phyloP scores from a whole-genome alignment of 2,797 vertebrate species.

The Sebastes wilsoni region DNA sequence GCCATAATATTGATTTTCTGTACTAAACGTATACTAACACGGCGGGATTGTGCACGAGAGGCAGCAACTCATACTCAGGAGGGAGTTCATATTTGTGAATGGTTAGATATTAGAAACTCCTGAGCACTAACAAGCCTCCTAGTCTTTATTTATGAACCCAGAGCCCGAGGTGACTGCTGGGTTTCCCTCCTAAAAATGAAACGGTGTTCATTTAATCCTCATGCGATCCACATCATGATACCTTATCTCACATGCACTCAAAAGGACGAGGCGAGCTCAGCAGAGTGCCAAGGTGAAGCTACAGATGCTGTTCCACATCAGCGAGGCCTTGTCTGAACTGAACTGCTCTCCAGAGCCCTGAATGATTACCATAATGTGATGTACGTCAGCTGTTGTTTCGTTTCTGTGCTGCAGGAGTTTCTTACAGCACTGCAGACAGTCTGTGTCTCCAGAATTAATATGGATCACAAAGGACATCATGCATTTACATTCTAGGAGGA shows the following conservation, averaged over 20 bases:
- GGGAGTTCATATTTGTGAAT: not conserved
- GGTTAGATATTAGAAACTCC: conserved; percentile 16
- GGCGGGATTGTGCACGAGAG: not conserved
- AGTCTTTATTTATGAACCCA: not conserved
- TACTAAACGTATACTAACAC: not conserved
- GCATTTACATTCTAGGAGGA: not conserved
- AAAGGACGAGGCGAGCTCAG: conserved; percentile 52
- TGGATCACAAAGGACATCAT: not conserved
- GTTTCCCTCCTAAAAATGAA: conserved; percentile 3
- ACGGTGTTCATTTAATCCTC: conserved; percentile 28
- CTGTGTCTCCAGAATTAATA: not conserved
- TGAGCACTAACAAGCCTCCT: not conserved
- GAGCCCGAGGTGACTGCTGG: not conserved
- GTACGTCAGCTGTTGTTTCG: conserved; percentile 19
- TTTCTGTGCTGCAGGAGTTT: not conserved
- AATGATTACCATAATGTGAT: conserved; percentile 4
- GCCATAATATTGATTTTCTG: conserved; percentile 8
- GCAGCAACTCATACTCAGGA: conserved; percentile 15
- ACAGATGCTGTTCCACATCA: conserved; percentile 39
- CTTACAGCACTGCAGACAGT: not conserved
- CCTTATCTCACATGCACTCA: conserved; percentile 25
- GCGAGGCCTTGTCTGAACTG: conserved; percentile 3
- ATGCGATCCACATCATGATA: conserved; percentile 41
- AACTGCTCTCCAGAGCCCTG: conserved; percentile 5
- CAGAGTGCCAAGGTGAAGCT: conserved; percentile 50